phyloP scores from a whole-genome alignment of 2,888 invertebrate species.

The Margaritifera margaritifera region DNA sequence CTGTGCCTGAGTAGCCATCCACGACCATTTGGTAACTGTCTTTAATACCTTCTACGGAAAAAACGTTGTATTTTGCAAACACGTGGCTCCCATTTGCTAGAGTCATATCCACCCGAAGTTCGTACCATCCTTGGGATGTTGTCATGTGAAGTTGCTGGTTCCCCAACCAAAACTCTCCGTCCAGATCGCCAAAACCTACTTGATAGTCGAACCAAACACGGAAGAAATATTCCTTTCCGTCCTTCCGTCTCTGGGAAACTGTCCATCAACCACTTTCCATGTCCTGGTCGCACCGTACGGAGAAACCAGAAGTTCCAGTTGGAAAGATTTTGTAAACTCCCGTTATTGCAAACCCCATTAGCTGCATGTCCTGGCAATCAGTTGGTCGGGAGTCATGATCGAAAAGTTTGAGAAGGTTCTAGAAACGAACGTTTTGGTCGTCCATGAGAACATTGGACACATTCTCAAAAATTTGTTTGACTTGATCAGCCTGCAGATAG shows the following conservation, averaged over 20 bases:
- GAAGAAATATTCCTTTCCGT: constrained; percentile 9
- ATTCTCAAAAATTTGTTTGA: no score
- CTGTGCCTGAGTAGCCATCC: constrained; percentile 11
- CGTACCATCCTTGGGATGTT: constrained; percentile 13
- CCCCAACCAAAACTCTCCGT: constrained; percentile 22
- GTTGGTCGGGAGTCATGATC: constrained; percentile 4
- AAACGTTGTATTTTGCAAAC: constrained; percentile 12
- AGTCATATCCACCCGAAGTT: constrained; percentile 20
- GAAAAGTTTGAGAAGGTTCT: neutral
- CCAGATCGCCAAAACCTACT: constrained; percentile 15
- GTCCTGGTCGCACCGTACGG: constrained; percentile 17
- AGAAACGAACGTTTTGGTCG: no score
- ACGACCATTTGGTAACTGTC: constrained; percentile 10
- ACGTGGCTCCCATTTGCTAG: neutral
- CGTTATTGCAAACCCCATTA: neutral
- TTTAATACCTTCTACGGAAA: constrained; percentile 3
- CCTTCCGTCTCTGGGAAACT: constrained; percentile 11
- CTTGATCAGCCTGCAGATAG: no score
- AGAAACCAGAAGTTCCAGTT: constrained; percentile 1
- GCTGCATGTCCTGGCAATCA: constrained; percentile 11
- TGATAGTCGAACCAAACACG: constrained; percentile 19
- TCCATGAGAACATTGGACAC: no score
- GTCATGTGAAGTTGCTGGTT: constrained; percentile 11
- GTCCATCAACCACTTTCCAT: constrained; percentile 18
- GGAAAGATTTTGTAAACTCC: constrained; percentile 19